phyloP scores from a whole-genome alignment of 2,797 vertebrate species.

The Enteromius viviparus region DNA sequence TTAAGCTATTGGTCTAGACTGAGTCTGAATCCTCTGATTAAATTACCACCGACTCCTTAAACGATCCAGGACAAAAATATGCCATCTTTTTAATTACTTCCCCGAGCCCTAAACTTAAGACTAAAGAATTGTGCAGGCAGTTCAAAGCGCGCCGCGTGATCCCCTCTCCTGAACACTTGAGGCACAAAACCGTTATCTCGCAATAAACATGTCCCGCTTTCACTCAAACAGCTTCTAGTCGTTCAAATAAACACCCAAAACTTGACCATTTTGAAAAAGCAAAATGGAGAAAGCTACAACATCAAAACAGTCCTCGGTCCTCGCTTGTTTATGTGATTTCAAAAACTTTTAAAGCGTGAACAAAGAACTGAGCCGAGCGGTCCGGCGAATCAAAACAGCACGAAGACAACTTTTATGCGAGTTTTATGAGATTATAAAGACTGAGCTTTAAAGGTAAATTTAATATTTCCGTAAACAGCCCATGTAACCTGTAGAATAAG shows the following conservation, averaged over 20 bases:
- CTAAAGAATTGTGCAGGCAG: background rate
- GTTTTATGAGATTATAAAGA: background rate
- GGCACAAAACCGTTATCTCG: constrained; percentile 72
- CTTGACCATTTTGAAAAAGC: background rate
- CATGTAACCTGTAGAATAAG: background rate
- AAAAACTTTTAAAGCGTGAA: constrained; percentile 63
- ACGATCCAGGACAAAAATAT: constrained; percentile 5
- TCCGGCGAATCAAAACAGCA: background rate
- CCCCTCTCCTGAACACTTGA: constrained; percentile 6
- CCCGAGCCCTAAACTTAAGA: background rate
- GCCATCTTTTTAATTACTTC: background rate
- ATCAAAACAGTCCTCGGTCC: background rate
- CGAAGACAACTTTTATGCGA: background rate
- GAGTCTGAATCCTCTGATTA: constrained; percentile 7
- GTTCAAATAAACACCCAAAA: background rate
- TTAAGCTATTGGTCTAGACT: constrained; percentile 35
- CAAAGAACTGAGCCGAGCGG: constrained; percentile 4
- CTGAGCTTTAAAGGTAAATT: background rate
- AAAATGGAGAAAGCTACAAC: background rate
- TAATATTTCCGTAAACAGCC: background rate
- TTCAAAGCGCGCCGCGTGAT: constrained; percentile 3
- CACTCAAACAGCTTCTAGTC: background rate
- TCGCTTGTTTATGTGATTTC: background rate
- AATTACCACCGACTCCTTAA: constrained; percentile 32
- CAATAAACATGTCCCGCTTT: constrained; percentile 41